phyloP scores from a whole-genome alignment of 1,140 invertebrate species.

The Eupristina koningsbergeri region DNA sequence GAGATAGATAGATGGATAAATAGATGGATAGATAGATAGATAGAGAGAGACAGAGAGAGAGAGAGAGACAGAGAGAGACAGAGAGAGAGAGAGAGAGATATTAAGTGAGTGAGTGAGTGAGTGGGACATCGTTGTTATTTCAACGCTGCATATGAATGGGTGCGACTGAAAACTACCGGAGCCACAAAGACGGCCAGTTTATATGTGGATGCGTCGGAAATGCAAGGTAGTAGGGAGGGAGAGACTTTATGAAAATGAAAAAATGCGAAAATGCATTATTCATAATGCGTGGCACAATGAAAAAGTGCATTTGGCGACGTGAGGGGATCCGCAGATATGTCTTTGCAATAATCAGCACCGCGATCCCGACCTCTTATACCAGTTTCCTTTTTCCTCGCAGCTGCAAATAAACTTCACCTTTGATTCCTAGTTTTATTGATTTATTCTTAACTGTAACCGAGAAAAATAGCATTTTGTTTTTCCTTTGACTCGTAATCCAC shows the following conservation, averaged over 20 bases:
- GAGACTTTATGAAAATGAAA: too few species aligned
- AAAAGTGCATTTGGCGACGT: conserved; percentile 39
- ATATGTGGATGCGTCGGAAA: not conserved
- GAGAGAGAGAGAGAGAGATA: too few species aligned
- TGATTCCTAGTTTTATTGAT: conserved; percentile 23
- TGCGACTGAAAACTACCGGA: not conserved
- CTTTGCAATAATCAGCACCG: not conserved
- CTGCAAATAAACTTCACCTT: not conserved
- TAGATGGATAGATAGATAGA: too few species aligned
- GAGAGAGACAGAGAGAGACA: too few species aligned
- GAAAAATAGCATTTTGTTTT: not conserved
- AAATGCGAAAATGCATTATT: conserved; percentile 36
- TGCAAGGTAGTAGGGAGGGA: not conserved
- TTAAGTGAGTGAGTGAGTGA: not conserved
- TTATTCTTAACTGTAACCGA: not conserved
- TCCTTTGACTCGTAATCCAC: not conserved
- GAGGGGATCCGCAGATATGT: not conserved
- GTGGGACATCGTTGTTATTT: conserved; percentile 21
- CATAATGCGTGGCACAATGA: conserved; percentile 25
- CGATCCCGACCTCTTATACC: not conserved
- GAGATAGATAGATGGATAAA: too few species aligned
- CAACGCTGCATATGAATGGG: not conserved
- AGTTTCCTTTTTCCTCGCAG: not conserved
- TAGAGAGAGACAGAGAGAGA: too few species aligned
- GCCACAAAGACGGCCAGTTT: not conserved